These are phyloP conservation scores for Aporophyla nigra DNA, from an alignment of 2,888 invertebrate genomes.

Conservation along the genomic window DNA sequence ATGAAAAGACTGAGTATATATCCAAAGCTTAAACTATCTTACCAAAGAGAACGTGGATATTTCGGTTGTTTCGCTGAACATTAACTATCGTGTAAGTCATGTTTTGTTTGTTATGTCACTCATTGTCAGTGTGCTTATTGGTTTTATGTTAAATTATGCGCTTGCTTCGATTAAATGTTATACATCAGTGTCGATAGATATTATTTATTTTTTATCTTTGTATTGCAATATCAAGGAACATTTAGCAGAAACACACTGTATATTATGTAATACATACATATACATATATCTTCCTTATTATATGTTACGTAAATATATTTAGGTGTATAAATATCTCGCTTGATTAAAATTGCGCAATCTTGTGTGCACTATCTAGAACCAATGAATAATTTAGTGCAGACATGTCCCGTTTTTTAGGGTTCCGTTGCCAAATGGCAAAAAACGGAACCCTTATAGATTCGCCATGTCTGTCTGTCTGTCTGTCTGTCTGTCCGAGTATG, in stretches of 20 bases:
- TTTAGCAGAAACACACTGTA: conserved; percentile 45
- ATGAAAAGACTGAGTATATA: conserved; percentile 88
- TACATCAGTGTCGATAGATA: conserved; percentile 56
- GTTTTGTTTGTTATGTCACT: conserved; percentile 90
- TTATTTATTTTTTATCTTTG: conserved; percentile 49
- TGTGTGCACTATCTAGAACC: conserved; percentile 26
- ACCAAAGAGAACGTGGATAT: conserved; percentile 89
- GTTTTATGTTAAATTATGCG: conserved; percentile 81
- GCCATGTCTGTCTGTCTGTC: too few species aligned
- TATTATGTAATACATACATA: conserved; percentile 56
- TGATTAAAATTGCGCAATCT: conserved; percentile 26
- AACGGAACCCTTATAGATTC: too few species aligned
- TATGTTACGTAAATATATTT: conserved; percentile 39
- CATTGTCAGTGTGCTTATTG: conserved; percentile 90
- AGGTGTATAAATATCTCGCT: conserved; percentile 34
- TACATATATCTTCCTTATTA: conserved; percentile 46
- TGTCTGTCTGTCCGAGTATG: too few species aligned
- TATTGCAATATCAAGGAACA: conserved; percentile 53
- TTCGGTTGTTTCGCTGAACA: conserved; percentile 86
- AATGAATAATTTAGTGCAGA: conserved; percentile 27
- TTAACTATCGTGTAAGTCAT: conserved; percentile 90
- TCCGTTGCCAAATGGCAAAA: too few species aligned
- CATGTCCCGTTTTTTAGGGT: conserved; percentile 3
- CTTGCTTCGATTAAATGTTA: conserved; percentile 86
- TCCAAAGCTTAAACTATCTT: conserved; percentile 85